phyloP scores from a whole-genome alignment of 1,140 invertebrate genomes.

The Drosophila hydei region DNA sequence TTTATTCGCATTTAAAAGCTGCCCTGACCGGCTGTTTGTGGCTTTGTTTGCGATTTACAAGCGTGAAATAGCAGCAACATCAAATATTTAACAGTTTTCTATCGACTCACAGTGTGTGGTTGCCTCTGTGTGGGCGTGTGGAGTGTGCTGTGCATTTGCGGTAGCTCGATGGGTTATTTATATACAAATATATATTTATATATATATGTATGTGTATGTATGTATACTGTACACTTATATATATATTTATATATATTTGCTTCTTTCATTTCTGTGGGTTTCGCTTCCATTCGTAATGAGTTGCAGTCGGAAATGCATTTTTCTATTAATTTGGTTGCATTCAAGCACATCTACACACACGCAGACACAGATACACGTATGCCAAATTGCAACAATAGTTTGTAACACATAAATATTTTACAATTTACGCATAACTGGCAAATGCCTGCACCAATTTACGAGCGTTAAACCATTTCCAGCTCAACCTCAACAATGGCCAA shows the following conservation, averaged over 20 bases:
- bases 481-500: constrained; percentile 35
- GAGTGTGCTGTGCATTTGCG: constrained; percentile 23
- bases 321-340: constrained; percentile 41
- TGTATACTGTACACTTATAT: constrained; percentile 3
- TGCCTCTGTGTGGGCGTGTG: not conserved
- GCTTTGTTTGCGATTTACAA: constrained; percentile 73
- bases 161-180: constrained; percentile 38
- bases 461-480: constrained; percentile 6
- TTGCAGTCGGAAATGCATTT: constrained; percentile 35
- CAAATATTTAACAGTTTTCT: constrained; percentile 72
- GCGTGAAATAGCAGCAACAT: constrained; percentile 77
- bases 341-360: constrained; percentile 31
- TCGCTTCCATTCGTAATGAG: constrained; percentile 49
- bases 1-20: constrained; percentile 32
- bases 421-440: constrained; percentile 23
- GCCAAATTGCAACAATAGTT: constrained; percentile 16
- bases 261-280: constrained; percentile 59
- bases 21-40: constrained; percentile 51
- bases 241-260: not conserved
- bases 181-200: constrained; percentile 1
- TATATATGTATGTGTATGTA: not conserved
- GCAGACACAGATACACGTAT: constrained; percentile 5
- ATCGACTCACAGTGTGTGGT: constrained; percentile 46
- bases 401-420: constrained; percentile 49
- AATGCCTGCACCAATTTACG: constrained; percentile 16